A percentile compares a stretch with the other conserved stretches of the same genome.
phyloP scores from a whole-genome alignment of 2,888 invertebrate genomes.

The Sphaerophoria rueppellii region DNA sequence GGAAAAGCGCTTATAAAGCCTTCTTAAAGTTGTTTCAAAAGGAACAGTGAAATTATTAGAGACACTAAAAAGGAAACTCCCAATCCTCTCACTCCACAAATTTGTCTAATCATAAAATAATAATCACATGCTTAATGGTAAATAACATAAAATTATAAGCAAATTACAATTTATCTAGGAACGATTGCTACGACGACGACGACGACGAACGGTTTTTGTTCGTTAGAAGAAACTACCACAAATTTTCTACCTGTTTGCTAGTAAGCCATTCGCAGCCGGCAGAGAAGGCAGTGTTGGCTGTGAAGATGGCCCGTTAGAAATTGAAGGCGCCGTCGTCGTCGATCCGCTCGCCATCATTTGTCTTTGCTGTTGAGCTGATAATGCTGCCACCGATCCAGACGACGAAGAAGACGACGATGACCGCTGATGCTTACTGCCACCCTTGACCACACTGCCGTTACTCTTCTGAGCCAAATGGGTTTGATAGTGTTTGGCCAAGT shows the following conservation, averaged over 20 bases:
- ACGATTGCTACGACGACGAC: conserved; percentile 70
- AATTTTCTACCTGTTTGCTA: conserved; percentile 81
- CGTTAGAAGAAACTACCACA: background rate
- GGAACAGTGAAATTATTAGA: too few relatives aligned
- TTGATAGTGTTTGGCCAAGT: conserved; percentile 95
- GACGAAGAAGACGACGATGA: background rate
- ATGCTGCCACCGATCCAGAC: conserved; percentile 50
- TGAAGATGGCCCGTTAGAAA: conserved; percentile 62
- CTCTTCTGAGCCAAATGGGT: conserved; percentile 94
- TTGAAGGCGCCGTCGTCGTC: conserved; percentile 71
- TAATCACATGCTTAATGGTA: conserved; percentile 59
- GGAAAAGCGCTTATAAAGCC: too few relatives aligned
- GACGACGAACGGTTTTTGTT: background rate
- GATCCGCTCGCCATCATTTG: conserved; percentile 75
- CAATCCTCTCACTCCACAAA: too few relatives aligned
- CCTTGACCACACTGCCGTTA: conserved; percentile 85
- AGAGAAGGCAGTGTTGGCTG: conserved; percentile 75
- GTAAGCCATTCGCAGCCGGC: conserved; percentile 80
- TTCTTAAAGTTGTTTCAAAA: too few relatives aligned
- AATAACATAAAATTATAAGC: conserved; percentile 35
- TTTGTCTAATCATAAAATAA: conserved; percentile 31
- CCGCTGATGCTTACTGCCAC: conserved; percentile 79
- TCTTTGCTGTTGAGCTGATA: conserved; percentile 75
- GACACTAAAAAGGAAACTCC: too few relatives aligned
- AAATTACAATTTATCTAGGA: conserved; percentile 72